Evolutionary conservation across 2,113 vertebrate genomes (phyloP).

Genomic region (Zootoca vivipara): DNA sequence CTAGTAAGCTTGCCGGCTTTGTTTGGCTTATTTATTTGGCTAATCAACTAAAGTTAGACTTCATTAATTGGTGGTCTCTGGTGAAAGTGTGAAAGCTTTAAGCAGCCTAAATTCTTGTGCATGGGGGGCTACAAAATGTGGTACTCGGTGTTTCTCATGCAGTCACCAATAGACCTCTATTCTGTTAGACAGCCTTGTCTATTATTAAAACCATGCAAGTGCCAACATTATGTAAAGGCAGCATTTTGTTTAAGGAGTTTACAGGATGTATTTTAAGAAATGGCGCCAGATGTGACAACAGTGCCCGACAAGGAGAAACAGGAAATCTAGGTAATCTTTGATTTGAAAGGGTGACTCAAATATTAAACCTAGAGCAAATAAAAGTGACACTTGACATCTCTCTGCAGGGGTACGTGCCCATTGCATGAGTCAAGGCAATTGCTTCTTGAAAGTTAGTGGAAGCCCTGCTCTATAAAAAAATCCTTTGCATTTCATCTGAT

Average conservation of each 20-base stretch:
- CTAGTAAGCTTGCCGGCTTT: not conserved
- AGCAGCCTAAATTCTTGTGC: not conserved
- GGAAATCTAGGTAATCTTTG: constrained; percentile 21
- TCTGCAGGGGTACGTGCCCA: not conserved
- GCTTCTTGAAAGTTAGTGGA: not conserved
- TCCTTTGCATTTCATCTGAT: constrained; percentile 12
- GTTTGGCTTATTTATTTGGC: not conserved
- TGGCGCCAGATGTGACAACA: not conserved
- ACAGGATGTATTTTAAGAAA: not conserved
- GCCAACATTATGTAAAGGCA: not conserved
- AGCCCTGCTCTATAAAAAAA: not conserved
- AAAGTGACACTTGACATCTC: constrained; percentile 1
- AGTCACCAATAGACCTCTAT: not conserved
- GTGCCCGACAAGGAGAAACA: not conserved
- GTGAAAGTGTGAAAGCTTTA: not conserved
- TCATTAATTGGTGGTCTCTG: not conserved
- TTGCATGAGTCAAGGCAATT: constrained; percentile 28
- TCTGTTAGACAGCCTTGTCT: constrained; percentile 34
- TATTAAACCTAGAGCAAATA: constrained; percentile 11
- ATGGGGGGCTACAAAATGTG: constrained; percentile 20
- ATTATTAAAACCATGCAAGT: not conserved
- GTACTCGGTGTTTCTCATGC: not conserved
- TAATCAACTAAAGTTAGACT: too few species aligned
- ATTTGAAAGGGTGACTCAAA: constrained; percentile 4
- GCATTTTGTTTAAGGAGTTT: not conserved